Evolutionary conservation across 1,140 invertebrate genomes (phyloP).

Genomic region (Drosophila ambigua): DNA sequence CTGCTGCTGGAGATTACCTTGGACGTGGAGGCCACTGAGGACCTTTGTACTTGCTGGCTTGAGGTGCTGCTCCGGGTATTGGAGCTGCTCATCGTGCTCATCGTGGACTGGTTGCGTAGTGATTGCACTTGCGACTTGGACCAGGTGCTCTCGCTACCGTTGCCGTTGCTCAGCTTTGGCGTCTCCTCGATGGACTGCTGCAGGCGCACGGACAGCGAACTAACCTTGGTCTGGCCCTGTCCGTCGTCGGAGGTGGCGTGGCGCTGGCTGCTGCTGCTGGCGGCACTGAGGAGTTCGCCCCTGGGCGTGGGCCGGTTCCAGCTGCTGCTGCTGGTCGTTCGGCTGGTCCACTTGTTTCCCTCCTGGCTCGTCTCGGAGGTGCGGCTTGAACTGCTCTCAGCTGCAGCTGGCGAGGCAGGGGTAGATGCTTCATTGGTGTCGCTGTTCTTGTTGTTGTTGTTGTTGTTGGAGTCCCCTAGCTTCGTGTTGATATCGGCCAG

Average conservation of each 20-base stretch:
- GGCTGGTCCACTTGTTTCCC: conserved; percentile 49
- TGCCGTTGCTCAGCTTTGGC: conserved; percentile 73
- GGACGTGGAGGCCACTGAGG: conserved; percentile 43
- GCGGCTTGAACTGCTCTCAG: conserved; percentile 18
- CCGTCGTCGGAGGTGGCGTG: conserved; percentile 48
- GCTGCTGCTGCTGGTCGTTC: conserved; percentile 38
- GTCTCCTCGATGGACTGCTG: conserved; percentile 82
- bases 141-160: conserved; percentile 10
- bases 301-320: conserved; percentile 32
- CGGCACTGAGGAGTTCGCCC: conserved; percentile 43
- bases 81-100: conserved; percentile 57
- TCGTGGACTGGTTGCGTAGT: conserved; percentile 42
- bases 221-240: conserved; percentile 50
- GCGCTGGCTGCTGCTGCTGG: conserved; percentile 42
- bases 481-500: conserved; percentile 88
- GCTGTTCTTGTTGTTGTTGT: conserved; percentile 11
- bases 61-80: conserved; percentile 50
- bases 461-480: conserved; percentile 85
- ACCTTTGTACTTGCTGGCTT: conserved; percentile 45
- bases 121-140: conserved; percentile 40
- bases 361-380: conserved; percentile 42
- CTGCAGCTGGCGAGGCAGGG: not conserved
- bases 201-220: conserved; percentile 66
- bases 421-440: not conserved
- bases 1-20: conserved; percentile 57